phyloP scores from a whole-genome alignment of 2,888 invertebrate genomes.

The Sphaerophoria rueppellii region DNA sequence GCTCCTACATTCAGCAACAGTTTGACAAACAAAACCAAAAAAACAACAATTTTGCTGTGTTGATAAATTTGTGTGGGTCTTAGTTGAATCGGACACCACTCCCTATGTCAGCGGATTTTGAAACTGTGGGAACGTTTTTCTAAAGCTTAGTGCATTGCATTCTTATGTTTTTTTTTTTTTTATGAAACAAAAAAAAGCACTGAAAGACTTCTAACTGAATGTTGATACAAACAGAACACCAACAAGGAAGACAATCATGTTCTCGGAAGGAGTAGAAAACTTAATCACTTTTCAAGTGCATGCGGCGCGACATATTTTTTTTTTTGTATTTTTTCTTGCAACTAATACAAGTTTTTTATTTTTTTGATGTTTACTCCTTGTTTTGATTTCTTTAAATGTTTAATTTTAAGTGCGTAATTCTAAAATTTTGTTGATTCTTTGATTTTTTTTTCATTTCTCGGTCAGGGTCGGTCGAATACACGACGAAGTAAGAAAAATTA shows the following conservation, averaged over 20 bases:
- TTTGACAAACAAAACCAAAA: not conserved
- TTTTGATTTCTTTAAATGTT: not conserved
- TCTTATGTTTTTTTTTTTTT: constrained; percentile 29
- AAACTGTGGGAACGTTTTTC: constrained; percentile 64
- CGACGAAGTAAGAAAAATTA: not conserved
- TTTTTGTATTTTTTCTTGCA: constrained; percentile 5
- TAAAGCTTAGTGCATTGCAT: constrained; percentile 33
- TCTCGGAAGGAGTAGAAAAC: constrained; percentile 6
- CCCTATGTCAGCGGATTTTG: constrained; percentile 54
- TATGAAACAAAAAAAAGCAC: constrained; percentile 26
- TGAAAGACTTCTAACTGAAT: constrained; percentile 51
- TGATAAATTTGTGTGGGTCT: constrained; percentile 50
- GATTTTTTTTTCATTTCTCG: constrained; percentile 33
- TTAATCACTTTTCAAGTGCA: constrained; percentile 45
- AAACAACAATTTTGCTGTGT: constrained; percentile 24
- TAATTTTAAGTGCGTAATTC: not conserved
- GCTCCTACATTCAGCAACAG: constrained; percentile 10
- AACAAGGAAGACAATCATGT: not conserved
- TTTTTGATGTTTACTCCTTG: constrained; percentile 19
- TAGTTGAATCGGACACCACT: constrained; percentile 56
- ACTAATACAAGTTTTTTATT: not conserved
- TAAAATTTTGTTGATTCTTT: not conserved
- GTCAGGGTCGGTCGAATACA: constrained; percentile 55
- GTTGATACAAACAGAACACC: not conserved
- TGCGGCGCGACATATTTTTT: not conserved